A percentile compares a stretch with the other conserved stretches of the same genome.
phyloP scores from a whole-genome alignment of 2,888 invertebrate species.

The Doris montereyensis region DNA sequence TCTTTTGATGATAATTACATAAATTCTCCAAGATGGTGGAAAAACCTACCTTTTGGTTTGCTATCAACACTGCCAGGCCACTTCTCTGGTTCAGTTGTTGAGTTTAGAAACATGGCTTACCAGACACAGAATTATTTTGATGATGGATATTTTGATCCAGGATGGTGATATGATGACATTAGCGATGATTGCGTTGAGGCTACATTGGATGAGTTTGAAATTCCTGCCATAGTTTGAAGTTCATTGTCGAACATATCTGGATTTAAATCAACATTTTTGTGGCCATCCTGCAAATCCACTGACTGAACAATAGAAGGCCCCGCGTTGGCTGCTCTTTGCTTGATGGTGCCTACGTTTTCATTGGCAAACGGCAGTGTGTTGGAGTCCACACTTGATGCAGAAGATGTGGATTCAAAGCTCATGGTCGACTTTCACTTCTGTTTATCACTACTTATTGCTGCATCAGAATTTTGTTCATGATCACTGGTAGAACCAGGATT shows the following conservation, averaged over 20 bases:
- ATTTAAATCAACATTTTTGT: slow-evolving; percentile 46
- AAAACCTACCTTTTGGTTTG: too few species aligned
- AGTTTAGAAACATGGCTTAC: too few species aligned
- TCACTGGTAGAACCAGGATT: too few species aligned
- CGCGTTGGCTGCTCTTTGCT: slow-evolving; percentile 78
- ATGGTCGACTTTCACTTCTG: slow-evolving; percentile 48
- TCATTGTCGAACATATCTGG: slow-evolving; percentile 44
- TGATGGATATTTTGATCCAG: too few species aligned
- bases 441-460: too few species aligned
- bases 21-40: too few species aligned
- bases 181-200: neutral
- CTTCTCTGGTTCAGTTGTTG: too few species aligned
- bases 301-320: slow-evolving; percentile 66
- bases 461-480: too few species aligned
- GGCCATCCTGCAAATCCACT: slow-evolving; percentile 48
- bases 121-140: too few species aligned
- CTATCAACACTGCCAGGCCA: too few species aligned
- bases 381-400: slow-evolving; percentile 90
- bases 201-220: neutral
- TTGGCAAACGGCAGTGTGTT: slow-evolving; percentile 93
- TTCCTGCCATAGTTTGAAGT: neutral
- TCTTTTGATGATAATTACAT: too few species aligned
- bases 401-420: slow-evolving; percentile 59
- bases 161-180: slow-evolving; percentile 1
- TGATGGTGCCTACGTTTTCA: slow-evolving; percentile 98